These are phyloP conservation scores for Acipenser oxyrinchus DNA, from an alignment of 2,797 vertebrate genomes.

Conservation along the genomic window DNA sequence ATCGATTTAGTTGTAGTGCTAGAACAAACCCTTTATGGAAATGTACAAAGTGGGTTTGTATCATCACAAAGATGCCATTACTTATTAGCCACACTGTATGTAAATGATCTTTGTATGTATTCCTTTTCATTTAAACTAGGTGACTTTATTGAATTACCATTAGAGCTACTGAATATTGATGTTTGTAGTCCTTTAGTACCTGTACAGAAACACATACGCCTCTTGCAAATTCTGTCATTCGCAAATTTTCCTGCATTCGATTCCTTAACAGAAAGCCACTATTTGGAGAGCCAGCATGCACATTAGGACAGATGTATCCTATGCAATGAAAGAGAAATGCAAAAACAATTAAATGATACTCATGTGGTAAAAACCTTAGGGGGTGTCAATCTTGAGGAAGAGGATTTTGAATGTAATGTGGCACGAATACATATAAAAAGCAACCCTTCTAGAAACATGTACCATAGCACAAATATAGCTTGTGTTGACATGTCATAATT, in stretches of 20 bases:
- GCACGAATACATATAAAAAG: no score
- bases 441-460: no score
- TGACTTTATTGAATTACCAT: not conserved
- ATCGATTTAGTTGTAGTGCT: no score
- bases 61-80: no score
- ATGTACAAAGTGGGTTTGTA: no score
- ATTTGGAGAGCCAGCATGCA: slow-evolving; percentile 36
- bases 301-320: slow-evolving; percentile 55
- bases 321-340: slow-evolving; percentile 35
- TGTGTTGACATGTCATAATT: no score
- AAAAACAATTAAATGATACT: slow-evolving; percentile 2
- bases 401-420: no score
- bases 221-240: slow-evolving; percentile 16
- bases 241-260: slow-evolving; percentile 28
- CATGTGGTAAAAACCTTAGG: not conserved
- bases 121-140: not conserved
- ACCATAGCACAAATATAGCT: no score
- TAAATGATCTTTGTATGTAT: no score
- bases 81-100: no score
- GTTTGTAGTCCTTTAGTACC: slow-evolving; percentile 26
- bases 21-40: no score
- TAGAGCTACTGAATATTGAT: not conserved
- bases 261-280: slow-evolving; percentile 31
- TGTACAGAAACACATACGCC: slow-evolving; percentile 16
- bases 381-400: no score